Conservation (phyloP, 1,140 invertebrate genomes). For the Nymphalis io region DNA sequence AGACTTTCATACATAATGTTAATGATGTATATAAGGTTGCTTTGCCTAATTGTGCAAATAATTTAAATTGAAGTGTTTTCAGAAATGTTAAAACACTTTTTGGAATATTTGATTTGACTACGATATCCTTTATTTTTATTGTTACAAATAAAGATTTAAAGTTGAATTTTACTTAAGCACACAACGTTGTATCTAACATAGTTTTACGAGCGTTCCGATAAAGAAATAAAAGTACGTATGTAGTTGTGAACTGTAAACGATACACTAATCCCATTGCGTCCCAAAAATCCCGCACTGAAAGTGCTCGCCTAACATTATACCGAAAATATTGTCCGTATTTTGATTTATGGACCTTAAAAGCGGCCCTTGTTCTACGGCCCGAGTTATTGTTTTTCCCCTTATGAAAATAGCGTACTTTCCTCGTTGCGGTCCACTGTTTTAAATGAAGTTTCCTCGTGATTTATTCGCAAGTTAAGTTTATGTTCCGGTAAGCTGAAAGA, state of each 20-base stretch:
- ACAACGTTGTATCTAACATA: conserved; percentile 26
- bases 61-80: not conserved
- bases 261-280: conserved; percentile 74
- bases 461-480: conserved; percentile 50
- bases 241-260: conserved; percentile 74
- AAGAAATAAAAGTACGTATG: conserved; percentile 58
- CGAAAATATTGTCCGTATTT: conserved; percentile 74
- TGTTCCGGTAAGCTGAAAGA: conserved; percentile 33
- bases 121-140: too few relatives aligned
- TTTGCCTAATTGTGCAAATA: not conserved
- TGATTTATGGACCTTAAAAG: conserved; percentile 78
- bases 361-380: conserved; percentile 66
- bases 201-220: conserved; percentile 60
- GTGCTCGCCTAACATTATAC: conserved; percentile 59
- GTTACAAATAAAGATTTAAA: too few relatives aligned
- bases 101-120: not conserved
- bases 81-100: not conserved
- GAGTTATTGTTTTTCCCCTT: conserved; percentile 77
- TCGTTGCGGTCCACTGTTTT: conserved; percentile 55
- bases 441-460: conserved; percentile 63
- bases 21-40: not conserved
- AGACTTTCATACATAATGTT: not conserved
- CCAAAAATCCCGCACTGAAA: conserved; percentile 67
- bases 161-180: not conserved
- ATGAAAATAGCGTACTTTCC: conserved; percentile 74